phyloP scores from a whole-genome alignment of 2,888 invertebrate species.

The Rapana venosa region DNA sequence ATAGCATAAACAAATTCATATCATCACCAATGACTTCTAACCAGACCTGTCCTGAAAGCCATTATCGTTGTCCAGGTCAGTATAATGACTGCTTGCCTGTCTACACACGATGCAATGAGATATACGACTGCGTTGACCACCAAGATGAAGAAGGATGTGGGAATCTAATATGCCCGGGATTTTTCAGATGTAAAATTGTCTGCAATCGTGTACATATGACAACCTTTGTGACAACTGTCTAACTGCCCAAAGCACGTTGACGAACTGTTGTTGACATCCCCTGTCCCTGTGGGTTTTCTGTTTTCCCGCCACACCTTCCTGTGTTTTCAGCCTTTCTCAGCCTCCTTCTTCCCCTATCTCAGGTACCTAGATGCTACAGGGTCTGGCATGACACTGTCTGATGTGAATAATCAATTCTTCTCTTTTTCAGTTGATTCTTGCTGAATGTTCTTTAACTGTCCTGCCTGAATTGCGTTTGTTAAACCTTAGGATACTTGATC shows the following conservation, averaged over 20 bases:
- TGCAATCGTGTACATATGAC: neutral
- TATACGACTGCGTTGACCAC: neutral
- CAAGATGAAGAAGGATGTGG: neutral
- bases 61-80: slow-evolving; percentile 7
- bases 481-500: neutral
- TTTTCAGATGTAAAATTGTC: neutral
- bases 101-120: slow-evolving; percentile 20
- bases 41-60: slow-evolving; percentile 4
- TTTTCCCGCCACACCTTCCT: neutral
- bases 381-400: neutral
- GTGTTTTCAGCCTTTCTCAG: neutral
- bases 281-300: neutral
- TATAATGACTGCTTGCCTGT: slow-evolving; percentile 4
- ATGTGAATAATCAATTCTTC: neutral
- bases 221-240: neutral
- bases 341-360: neutral
- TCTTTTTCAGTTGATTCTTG: neutral
- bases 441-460: neutral
- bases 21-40: neutral
- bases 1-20: neutral
- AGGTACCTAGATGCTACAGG: no score
- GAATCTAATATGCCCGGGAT: neutral
- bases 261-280: neutral
- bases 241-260: slow-evolving; percentile 1
- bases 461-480: neutral